phyloP scores from a whole-genome alignment of 2,888 invertebrate species.

The Yponomeuta malinellus region DNA sequence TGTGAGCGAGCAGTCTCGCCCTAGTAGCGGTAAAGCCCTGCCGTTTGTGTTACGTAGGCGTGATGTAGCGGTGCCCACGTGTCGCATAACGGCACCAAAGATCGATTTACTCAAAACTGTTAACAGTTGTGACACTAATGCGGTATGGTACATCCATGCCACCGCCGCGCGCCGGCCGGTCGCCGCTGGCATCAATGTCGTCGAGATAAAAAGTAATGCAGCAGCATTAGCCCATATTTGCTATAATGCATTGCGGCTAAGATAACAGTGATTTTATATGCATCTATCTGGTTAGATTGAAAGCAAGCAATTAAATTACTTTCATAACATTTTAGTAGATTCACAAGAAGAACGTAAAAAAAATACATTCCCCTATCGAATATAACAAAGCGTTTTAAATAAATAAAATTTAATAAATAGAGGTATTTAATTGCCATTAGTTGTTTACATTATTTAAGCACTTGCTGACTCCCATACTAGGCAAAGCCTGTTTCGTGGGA shows the following conservation, averaged over 20 bases:
- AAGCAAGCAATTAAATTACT: too few relatives aligned
- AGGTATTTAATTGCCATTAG: too few relatives aligned
- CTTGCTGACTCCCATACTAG: too few relatives aligned
- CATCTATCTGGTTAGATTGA: too few relatives aligned
- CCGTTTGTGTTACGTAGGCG: conserved; percentile 11
- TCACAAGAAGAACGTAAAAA: too few relatives aligned
- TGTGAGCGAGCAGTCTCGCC: not conserved
- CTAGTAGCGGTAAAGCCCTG: conserved; percentile 24
- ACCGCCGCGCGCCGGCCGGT: not conserved
- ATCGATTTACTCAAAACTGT: conserved; percentile 22
- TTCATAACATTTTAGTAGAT: too few relatives aligned
- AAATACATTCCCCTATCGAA: too few relatives aligned
- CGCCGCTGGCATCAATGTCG: not conserved
- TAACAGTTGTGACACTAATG: conserved; percentile 8
- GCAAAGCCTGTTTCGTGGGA: too few relatives aligned
- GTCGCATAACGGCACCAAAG: conserved; percentile 24
- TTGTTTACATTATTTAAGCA: too few relatives aligned
- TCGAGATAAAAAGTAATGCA: not conserved
- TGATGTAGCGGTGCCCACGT: conserved; percentile 22
- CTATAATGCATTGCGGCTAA: not conserved
- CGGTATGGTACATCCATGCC: conserved; percentile 5
- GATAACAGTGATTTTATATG: too few relatives aligned
- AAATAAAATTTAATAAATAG: too few relatives aligned
- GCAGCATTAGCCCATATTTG: conserved; percentile 5
- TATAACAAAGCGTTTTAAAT: too few relatives aligned